A percentile compares a stretch with the other conserved stretches of the same genome.
Conservation (phyloP, 2,797 vertebrate species). For the Xiphorhynchus erythropygius region DNA sequence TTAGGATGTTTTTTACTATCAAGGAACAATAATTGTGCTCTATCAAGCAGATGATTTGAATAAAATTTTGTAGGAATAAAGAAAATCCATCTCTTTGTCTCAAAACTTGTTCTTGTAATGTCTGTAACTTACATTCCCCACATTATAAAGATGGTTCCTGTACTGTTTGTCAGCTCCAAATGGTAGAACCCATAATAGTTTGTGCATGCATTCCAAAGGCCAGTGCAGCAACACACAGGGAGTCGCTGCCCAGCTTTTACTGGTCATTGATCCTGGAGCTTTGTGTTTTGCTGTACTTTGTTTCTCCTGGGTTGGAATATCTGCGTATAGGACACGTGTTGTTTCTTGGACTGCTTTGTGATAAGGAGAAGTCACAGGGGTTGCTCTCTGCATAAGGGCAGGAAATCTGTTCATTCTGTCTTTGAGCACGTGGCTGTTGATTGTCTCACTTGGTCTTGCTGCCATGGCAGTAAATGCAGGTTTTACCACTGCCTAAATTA, state of each 20-base stretch:
- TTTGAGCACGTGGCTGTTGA: background rate
- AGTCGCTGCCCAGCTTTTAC: background rate
- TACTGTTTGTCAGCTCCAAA: background rate
- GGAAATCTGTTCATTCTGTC: background rate
- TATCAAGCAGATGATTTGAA: background rate
- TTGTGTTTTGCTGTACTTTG: background rate
- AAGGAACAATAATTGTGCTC: background rate
- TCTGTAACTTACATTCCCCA: background rate
- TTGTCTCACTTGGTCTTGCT: background rate
- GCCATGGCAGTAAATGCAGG: background rate
- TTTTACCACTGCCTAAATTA: background rate
- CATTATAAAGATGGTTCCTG: background rate
- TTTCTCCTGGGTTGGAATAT: background rate
- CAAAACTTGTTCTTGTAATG: background rate
- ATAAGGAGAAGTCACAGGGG: background rate
- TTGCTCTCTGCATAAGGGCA: background rate
- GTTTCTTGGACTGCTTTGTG: background rate
- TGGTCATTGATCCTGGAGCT: background rate
- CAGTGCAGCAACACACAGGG: background rate
- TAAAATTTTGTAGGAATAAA: background rate
- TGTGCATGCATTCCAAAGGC: background rate
- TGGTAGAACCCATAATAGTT: background rate
- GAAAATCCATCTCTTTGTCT: background rate
- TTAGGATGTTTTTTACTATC: background rate
- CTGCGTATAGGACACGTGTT: fast-evolving